Base-by-base conservation (phyloP, 2,113 vertebrate species). In the Dasypus novemcinctus region DNA sequence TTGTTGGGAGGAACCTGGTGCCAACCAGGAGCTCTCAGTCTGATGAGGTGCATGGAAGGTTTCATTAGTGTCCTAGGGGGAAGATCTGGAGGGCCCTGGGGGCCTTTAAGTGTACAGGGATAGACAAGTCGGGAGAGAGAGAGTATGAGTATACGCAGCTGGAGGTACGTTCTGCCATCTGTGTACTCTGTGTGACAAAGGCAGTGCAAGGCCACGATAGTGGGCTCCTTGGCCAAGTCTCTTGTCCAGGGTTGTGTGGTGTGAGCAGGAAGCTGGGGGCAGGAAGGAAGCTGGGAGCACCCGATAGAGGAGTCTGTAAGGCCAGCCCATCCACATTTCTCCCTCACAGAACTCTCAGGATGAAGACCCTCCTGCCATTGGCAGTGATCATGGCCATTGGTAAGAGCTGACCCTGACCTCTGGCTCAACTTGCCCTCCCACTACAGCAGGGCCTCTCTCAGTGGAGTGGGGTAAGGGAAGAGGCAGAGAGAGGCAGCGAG, bases 321-420 rank as follows among this genome's bases (percentile, higher is more conserved):
- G 33, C 25, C 57, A 57, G 3, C 4, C 7, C 12, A 0, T 17
- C 29, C 61, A n/a, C 4, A 9, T 31, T 27, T 78, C 23, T 81
- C 17, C 54, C 71, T 20, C 41, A 84, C 59, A 92, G 93, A 54
- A 13, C 64, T 9, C 0, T 41, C 46, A 92, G 20, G 82, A 98
- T 98, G 98, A 98, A 97, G 33, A 10, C n/a, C 1, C 59, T 98
- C 86, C 81, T 98, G 0, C 0, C 87, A 15, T 38, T 98, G 0
- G 20, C 68, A 0, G 4, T 76, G 80, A 76, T 97, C 1, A 0
- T 89, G 68, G 93, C 27, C 2, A 96, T 95, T 57, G 97, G 98
- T 98, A 90, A 98, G 98, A 13, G 13, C 18, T 21, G 38, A 43
- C 7, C 12, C 10, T n/a, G 46, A 57, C 13, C 33, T 68, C 54